Evolutionary conservation across 2,888 invertebrate genomes (phyloP), one percentile per base, ranked within the genome.

Genomic region (Horisme vitalbata): DNA sequence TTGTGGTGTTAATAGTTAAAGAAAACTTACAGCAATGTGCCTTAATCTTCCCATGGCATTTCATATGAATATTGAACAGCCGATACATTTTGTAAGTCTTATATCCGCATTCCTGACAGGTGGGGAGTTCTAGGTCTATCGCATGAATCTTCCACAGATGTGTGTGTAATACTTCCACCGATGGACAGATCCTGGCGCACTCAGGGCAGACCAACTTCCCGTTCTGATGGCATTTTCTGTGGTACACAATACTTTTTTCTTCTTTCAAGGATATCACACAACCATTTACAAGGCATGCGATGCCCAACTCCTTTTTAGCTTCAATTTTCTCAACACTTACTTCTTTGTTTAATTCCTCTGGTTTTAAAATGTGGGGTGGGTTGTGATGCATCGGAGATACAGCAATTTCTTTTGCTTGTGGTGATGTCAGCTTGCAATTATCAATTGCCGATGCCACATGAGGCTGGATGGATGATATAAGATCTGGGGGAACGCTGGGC

Each of bases 81-180:
- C 94, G 93, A 45, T 94, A 93, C 51, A 92, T 90, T 63, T 93
- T 94, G 51, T 90, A 92, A 0, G 94, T 94, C 75, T 94, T 95
- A 66, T 93, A 95, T 18, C 91, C 91, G 68, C 96, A 96, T 52
- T 93, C 83, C 59, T 93, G 92, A 77, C 96, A 97, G 1, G 93
- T 91, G 35, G 93, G 94, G 30, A 97, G 76, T 66, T 96, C 97
- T 90, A 96, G 92, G 67, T 96, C 96, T 6, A 96, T 91, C 32
- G 91, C 88, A 71, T 97, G 96, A 0, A 83, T 68, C 35, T 94
- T 91, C 96, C 96, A 97, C 32, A 96, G 82, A 71, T 97, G 97
- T 2, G 93, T 92, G 49, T 94, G 93, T n/a, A 96, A 70, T 0
- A 91, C 88, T 59, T 93, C 93, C 90, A 95, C 95, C 5, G 90